Evolutionary conservation across 2,113 vertebrate species (phyloP).

Genomic region (Neolamprologus falcicula): DNA sequence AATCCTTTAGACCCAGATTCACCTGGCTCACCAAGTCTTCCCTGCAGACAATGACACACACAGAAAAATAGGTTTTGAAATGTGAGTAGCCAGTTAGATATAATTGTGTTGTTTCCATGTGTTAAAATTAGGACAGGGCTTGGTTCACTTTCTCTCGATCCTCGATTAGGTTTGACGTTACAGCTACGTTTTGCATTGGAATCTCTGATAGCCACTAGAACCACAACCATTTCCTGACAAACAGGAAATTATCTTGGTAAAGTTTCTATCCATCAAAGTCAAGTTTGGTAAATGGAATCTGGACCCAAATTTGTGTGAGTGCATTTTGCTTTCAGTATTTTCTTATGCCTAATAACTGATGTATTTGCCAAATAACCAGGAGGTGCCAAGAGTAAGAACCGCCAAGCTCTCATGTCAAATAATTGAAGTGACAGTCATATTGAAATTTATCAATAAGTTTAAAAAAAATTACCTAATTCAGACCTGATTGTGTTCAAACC

Average conservation of each 20-base stretch:
- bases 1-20: constrained; percentile 80
- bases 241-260: background rate
- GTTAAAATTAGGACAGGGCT: background rate
- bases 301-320: background rate
- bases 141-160: background rate
- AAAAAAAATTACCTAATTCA: background rate
- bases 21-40: constrained; percentile 82
- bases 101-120: background rate
- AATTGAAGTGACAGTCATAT: background rate
- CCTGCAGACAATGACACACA: constrained; percentile 67
- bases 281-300: background rate
- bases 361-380: background rate
- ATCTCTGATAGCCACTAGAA: background rate
- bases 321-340: background rate
- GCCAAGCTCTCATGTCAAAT: background rate
- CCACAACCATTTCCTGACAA: background rate
- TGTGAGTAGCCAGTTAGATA: background rate
- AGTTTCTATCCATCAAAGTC: background rate
- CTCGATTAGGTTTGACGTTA: background rate
- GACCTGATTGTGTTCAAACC: background rate
- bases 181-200: background rate
- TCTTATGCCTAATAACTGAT: background rate
- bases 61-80: background rate
- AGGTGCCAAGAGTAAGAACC: background rate
- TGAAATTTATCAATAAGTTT: background rate